Evolutionary conservation across 1,140 invertebrate genomes (phyloP), one percentile per base, ranked within the genome.

Genomic region (Branchinecta lindahli): DNA sequence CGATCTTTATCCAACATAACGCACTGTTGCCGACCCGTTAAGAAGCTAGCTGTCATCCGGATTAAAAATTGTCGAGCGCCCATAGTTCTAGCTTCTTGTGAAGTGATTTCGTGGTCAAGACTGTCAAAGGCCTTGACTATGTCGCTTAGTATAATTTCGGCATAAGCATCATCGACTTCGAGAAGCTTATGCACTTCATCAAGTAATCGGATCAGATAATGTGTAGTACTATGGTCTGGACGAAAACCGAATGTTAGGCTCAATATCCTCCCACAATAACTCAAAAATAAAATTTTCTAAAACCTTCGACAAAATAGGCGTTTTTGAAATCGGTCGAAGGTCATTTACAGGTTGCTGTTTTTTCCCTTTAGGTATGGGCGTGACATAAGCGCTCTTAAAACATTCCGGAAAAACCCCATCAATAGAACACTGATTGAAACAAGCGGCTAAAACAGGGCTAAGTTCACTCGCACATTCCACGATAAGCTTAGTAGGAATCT

Each of bases 361-460:
- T n/a, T 52, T 52, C n/a, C 47, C 47, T 52, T 52, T 52, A 9
- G 47, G 47, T 52, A 52, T 9, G n/a, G 47, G 47, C 47, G 47
- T 52, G 47, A 52, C 9, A n/a, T n/a, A n/a, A n/a, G n/a, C n/a
- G n/a, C n/a, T n/a, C n/a, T n/a, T n/a, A n/a, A n/a, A n/a, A n/a
- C 47, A 52, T 52, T 52, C 47, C n/a, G 47, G n/a, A n/a, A 52
- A 52, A 52, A 52, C n/a, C 47, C n/a, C 9, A 52, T 52, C 47
- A 52, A n/a, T n/a, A n/a, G n/a, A n/a, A 52, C n/a, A n/a, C 47
- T 52, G n/a, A 52, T 52, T 52, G 47, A 52, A n/a, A 52, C 9
- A 52, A 52, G 47, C 47, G 47, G 47, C 47, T 52, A 52, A 52
- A 52, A 52, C 47, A 52, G 47, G 47, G 47, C 47, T 52, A 52